Conservation (phyloP, 2,888 invertebrate genomes). For the Latrodectus hesperus region DNA sequence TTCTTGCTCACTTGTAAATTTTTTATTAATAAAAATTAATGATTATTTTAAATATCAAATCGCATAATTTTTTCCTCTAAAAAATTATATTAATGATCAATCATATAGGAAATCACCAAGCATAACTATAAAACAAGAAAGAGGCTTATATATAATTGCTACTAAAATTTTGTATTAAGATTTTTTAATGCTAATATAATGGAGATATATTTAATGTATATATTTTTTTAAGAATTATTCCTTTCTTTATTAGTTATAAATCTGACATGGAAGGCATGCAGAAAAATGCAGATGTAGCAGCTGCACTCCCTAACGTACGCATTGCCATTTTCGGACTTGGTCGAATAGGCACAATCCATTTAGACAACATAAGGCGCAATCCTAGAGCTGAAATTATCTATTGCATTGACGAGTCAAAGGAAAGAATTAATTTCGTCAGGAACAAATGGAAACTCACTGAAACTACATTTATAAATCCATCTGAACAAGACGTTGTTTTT, state of each 20-base stretch:
- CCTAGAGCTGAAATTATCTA: slow-evolving; percentile 78
- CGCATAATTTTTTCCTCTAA: too few relatives aligned
- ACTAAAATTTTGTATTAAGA: too few relatives aligned
- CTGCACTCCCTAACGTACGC: slow-evolving; percentile 72
- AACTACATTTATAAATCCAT: slow-evolving; percentile 77
- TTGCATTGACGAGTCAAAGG: slow-evolving; percentile 78
- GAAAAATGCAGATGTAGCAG: background rate
- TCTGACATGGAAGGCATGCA: slow-evolving; percentile 39
- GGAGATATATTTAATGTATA: too few relatives aligned
- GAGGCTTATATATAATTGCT: too few relatives aligned
- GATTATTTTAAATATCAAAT: too few relatives aligned
- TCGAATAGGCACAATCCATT: slow-evolving; percentile 80
- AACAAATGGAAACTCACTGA: slow-evolving; percentile 77
- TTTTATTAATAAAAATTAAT: too few relatives aligned
- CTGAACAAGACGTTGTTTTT: slow-evolving; percentile 77
- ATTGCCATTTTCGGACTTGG: slow-evolving; percentile 80
- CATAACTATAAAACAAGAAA: too few relatives aligned
- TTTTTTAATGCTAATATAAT: too few relatives aligned
- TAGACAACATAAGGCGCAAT: slow-evolving; percentile 77
- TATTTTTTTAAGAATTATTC: background rate
- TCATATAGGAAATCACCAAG: too few relatives aligned
- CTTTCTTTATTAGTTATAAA: slow-evolving; percentile 29
- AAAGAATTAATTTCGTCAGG: slow-evolving; percentile 76
- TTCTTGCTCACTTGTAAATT: too few relatives aligned
- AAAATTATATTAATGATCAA: too few relatives aligned